These are phyloP conservation scores for Melanogrammus aeglefinus DNA, from an alignment of 2,797 vertebrate genomes.

Conservation along the genomic window DNA sequence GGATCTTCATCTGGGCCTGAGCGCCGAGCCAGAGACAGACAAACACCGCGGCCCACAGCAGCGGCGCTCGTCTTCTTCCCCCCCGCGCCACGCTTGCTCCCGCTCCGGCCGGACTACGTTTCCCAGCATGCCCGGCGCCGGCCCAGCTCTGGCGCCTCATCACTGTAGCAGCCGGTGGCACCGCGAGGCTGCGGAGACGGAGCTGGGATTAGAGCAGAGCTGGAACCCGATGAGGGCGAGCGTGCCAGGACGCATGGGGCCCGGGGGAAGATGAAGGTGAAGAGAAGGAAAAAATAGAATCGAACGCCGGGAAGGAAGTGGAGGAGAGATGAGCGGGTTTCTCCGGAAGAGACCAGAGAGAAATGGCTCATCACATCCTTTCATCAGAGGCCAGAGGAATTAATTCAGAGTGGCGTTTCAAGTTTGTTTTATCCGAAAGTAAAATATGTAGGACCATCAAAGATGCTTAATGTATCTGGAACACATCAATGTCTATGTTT, in stretches of 20 bases:
- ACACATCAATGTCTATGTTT: not conserved
- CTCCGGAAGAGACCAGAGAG: not conserved
- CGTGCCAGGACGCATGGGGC: not conserved
- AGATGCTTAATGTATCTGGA: not conserved
- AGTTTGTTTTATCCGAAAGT: not conserved
- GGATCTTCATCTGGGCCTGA: conserved; percentile 81
- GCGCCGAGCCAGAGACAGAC: conserved; percentile 64
- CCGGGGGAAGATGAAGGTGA: not conserved
- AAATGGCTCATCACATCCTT: not conserved
- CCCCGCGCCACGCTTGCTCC: conserved; percentile 44
- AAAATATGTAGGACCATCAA: not conserved
- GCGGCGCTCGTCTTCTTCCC: conserved; percentile 44
- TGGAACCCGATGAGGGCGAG: conserved; percentile 14
- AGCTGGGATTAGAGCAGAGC: conserved; percentile 33
- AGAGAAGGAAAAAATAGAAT: not conserved
- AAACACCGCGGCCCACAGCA: conserved; percentile 73
- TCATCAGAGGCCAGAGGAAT: not conserved
- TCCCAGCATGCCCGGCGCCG: conserved; percentile 41
- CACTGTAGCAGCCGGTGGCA: conserved; percentile 47
- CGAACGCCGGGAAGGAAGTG: not conserved
- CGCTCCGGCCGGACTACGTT: conserved; percentile 17
- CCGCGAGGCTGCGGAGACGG: conserved; percentile 39
- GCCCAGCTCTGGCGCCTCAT: conserved; percentile 47
- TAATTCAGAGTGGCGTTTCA: not conserved
- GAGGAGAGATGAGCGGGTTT: not conserved